Base-by-base conservation (phyloP, 2,888 invertebrate genomes). In the Platerodrilus igneus region DNA sequence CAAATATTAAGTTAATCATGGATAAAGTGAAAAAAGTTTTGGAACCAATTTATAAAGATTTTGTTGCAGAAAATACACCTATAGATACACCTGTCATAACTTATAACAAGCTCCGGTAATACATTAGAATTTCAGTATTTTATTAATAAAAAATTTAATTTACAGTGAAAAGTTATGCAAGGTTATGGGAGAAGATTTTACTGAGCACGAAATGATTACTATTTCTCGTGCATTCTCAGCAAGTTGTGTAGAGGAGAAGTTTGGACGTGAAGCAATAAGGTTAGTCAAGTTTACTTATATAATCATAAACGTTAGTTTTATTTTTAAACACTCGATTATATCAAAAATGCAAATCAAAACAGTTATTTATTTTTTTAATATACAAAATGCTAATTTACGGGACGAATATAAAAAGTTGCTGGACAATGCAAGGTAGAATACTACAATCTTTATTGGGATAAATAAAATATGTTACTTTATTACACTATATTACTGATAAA, bases 141-240 rank as follows among this genome's bases (percentile, higher is more conserved):
- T n/a, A n/a, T 23, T 25, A 8, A 21, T 6, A 18, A 7, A 3
- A 10, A n/a, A 5, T 13, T 4, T 16, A 14, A 15, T 6, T 37
- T 66, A 10, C 56, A 81, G 83, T 52, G 72, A 78, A 55, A 80
- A 82, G 2, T 55, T 88, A 23, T 74, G 77, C 52, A 75, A 78
- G 51, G 70, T 85, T 32, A 73, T 86, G 70, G 79, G 78, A 7
- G 75, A 78, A 16, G 71, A 76, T 49, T 81, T 88, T 64, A 81
- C 79, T 1, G 86, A 88, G 56, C 89, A 90, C 47, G 89, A 90
- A 67, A 83, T 86, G 61, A 70, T 88, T 3, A 85, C 87, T 0
- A 67, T 89, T 6, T 78, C 83, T 8, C 75, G 90, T 48, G 72
- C 77, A 50, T 89, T 85, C 64, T 79, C 82, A 0, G 79, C 80